Conservation (phyloP, 1,140 invertebrate species). For the Tenebrio molitor region DNA sequence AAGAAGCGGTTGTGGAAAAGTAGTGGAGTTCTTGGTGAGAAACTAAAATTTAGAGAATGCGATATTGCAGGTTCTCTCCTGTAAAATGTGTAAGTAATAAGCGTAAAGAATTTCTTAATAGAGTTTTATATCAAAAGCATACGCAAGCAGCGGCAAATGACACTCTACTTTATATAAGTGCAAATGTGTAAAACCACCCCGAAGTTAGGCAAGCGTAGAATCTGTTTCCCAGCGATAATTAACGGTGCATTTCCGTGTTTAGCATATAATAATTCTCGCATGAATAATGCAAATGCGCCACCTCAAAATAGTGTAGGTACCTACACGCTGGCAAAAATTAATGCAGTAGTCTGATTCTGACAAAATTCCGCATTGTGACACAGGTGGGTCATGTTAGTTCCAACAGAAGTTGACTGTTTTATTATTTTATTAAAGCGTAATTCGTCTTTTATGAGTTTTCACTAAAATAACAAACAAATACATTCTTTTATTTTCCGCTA, state of each 20-base stretch:
- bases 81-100: not conserved
- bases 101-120: conserved; percentile 8
- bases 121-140: not conserved
- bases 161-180: conserved; percentile 7
- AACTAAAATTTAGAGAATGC: too few relatives aligned
- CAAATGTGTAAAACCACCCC: not conserved
- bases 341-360: too few relatives aligned
- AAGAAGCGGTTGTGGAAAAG: too few relatives aligned
- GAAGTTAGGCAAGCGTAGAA: conserved; percentile 18
- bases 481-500: too few relatives aligned
- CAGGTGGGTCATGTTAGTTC: too few relatives aligned
- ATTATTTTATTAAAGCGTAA: too few relatives aligned
- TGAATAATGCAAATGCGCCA: conserved; percentile 16
- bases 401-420: too few relatives aligned
- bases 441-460: too few relatives aligned
- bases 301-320: not conserved
- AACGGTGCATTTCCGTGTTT: conserved; percentile 21
- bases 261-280: conserved; percentile 12
- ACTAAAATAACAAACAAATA: too few relatives aligned
- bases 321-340: not conserved
- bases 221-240: conserved; percentile 29
- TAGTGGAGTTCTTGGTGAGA: too few relatives aligned
- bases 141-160: not conserved
- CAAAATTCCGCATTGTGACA: too few relatives aligned
- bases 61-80: too few relatives aligned